Evolutionary conservation across 2,888 invertebrate genomes (phyloP).

Genomic region (Byasa hedistus): DNA sequence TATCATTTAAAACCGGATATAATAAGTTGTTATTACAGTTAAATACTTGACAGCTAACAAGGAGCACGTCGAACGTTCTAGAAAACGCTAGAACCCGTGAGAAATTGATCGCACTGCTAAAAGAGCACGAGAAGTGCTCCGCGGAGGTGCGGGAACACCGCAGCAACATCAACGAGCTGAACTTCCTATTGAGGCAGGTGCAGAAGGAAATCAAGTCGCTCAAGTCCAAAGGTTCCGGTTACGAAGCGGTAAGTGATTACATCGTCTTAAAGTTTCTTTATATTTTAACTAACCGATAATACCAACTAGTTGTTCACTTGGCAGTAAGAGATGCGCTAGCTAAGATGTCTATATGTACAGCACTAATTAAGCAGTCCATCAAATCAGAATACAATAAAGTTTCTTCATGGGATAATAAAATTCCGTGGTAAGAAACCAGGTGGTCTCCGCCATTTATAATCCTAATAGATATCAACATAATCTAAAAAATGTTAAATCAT

Average conservation of each 20-base stretch:
- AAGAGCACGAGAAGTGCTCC: slow-evolving; percentile 77
- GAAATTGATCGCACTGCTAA: slow-evolving; percentile 75
- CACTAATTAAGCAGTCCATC: too few species aligned
- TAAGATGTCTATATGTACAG: too few species aligned
- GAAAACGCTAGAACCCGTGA: slow-evolving; percentile 76
- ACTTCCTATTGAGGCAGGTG: slow-evolving; percentile 78
- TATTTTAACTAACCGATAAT: background rate
- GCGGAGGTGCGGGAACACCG: slow-evolving; percentile 73
- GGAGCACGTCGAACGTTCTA: slow-evolving; percentile 77
- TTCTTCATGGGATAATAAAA: too few species aligned
- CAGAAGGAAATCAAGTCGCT: slow-evolving; percentile 71
- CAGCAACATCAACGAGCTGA: slow-evolving; percentile 71
- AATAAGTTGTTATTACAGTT: too few species aligned
- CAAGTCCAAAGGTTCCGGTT: slow-evolving; percentile 58
- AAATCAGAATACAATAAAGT: too few species aligned
- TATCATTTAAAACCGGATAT: too few species aligned
- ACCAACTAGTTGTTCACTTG: background rate
- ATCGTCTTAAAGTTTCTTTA: background rate
- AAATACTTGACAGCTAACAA: slow-evolving; percentile 57
- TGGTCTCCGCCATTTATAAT: too few species aligned
- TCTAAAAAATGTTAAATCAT: too few species aligned
- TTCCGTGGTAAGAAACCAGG: too few species aligned
- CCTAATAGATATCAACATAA: too few species aligned
- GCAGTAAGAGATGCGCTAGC: too few species aligned
- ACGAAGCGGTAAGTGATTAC: slow-evolving; percentile 44